phyloP scores from a whole-genome alignment of 2,888 invertebrate species.

The Troides helena region DNA sequence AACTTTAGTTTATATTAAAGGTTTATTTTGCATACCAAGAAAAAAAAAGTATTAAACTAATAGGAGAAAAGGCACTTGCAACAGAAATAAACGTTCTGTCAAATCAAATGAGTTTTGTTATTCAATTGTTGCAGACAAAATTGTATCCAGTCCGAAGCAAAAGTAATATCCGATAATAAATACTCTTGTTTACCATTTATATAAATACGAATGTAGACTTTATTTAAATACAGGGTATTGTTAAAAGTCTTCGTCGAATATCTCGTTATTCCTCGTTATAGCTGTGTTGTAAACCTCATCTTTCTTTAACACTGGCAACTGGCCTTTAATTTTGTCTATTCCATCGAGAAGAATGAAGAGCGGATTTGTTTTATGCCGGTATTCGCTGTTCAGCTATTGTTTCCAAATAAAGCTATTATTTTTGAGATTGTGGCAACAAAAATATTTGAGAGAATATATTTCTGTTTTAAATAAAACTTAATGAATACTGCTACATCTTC shows the following conservation, averaged over 20 bases:
- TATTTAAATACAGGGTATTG: neutral
- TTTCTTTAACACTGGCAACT: neutral
- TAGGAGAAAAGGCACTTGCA: too few species aligned
- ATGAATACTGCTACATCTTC: too few species aligned
- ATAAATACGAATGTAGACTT: neutral
- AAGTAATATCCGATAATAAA: slow-evolving; percentile 11
- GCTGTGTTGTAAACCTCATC: neutral
- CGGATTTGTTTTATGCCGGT: neutral
- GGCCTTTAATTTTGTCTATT: neutral
- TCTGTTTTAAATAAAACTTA: too few species aligned
- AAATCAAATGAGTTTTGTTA: slow-evolving; percentile 16
- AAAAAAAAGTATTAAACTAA: too few species aligned
- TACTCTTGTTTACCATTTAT: neutral
- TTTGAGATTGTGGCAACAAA: neutral
- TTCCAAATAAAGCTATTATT: neutral
- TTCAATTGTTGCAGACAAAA: slow-evolving; percentile 7
- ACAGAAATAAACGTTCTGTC: slow-evolving; percentile 6
- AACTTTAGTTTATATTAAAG: too few species aligned
- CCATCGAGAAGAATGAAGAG: neutral
- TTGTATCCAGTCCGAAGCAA: slow-evolving; percentile 6
- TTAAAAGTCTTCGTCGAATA: too few species aligned
- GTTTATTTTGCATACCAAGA: too few species aligned
- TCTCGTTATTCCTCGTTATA: neutral
- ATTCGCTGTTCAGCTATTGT: neutral
- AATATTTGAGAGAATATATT: neutral